Evolutionary conservation across 2,113 vertebrate genomes (phyloP).

Genomic region (Neotoma lepida): DNA sequence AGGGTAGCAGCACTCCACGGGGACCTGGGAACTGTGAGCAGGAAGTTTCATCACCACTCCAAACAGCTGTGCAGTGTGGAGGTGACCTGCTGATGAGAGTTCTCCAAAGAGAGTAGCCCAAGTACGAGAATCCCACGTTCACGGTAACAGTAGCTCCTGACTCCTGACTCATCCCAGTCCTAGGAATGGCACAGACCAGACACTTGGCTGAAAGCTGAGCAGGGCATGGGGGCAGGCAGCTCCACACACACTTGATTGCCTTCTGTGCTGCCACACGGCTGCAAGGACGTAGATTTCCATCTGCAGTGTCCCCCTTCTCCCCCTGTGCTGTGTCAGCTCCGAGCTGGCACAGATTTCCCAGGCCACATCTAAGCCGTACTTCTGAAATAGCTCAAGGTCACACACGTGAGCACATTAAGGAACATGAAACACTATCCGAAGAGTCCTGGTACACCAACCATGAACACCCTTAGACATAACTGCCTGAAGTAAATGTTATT

Average conservation of each 20-base stretch:
- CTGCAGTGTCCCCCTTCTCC: background rate
- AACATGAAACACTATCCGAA: background rate
- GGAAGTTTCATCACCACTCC: background rate
- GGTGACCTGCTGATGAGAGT: background rate
- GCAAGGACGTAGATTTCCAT: background rate
- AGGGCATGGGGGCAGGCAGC: background rate
- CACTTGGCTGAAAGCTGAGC: background rate
- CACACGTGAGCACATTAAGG: too few relatives aligned
- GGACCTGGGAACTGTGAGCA: background rate
- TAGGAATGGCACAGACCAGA: background rate
- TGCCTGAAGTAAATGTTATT: background rate
- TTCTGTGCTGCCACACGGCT: background rate
- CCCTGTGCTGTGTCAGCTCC: background rate
- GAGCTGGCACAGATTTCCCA: background rate
- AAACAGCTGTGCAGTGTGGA: fast-evolving
- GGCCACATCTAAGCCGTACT: background rate
- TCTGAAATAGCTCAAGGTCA: background rate
- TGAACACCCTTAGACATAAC: background rate
- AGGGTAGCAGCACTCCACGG: background rate
- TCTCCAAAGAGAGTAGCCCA: background rate
- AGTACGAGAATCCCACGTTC: background rate
- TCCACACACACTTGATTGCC: background rate
- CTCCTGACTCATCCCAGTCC: background rate
- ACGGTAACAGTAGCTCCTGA: background rate
- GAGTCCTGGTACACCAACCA: background rate